phyloP scores from a whole-genome alignment of 1,140 invertebrate species.

The Drosophila neocordata region DNA sequence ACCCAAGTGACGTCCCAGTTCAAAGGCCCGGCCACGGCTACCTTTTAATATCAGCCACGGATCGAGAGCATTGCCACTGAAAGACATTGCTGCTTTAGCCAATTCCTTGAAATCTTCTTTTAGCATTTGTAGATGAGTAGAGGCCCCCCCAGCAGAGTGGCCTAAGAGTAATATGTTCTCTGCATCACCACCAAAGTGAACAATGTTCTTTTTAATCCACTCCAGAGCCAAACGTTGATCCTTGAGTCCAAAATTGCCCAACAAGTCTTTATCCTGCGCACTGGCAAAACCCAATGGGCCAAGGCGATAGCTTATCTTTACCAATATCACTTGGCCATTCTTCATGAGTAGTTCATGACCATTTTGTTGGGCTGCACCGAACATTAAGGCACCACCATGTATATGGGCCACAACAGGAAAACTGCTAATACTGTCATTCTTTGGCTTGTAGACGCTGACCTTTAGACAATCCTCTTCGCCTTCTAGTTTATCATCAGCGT shows the following conservation, averaged over 20 bases:
- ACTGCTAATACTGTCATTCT: constrained; percentile 41
- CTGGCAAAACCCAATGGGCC: constrained; percentile 86
- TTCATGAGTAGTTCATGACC: constrained; percentile 85
- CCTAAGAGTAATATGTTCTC: constrained; percentile 84
- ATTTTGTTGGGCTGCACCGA: constrained; percentile 83
- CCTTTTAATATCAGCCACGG: constrained; percentile 83
- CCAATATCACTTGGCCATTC: constrained; percentile 84
- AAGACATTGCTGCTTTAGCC: constrained; percentile 59
- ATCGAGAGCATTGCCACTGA: constrained; percentile 67
- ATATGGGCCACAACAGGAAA: constrained; percentile 83
- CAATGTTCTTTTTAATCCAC: constrained; percentile 86
- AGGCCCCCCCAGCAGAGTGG: constrained; percentile 85
- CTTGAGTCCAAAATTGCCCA: constrained; percentile 87
- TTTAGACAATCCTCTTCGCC: constrained; percentile 82
- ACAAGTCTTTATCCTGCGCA: constrained; percentile 84
- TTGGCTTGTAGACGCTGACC: constrained; percentile 80
- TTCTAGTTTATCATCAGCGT: constrained; percentile 33
- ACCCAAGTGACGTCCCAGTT: constrained; percentile 84
- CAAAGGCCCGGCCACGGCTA: constrained; percentile 84
- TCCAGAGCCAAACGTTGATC: constrained; percentile 86
- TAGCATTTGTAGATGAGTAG: constrained; percentile 87
- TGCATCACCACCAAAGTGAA: constrained; percentile 85
- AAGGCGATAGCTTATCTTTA: constrained; percentile 87
- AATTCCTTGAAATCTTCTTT: constrained; percentile 78
- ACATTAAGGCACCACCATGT: constrained; percentile 84